Conservation (phyloP, 2,797 vertebrate species). For the Lophotriccus pileatus region DNA sequence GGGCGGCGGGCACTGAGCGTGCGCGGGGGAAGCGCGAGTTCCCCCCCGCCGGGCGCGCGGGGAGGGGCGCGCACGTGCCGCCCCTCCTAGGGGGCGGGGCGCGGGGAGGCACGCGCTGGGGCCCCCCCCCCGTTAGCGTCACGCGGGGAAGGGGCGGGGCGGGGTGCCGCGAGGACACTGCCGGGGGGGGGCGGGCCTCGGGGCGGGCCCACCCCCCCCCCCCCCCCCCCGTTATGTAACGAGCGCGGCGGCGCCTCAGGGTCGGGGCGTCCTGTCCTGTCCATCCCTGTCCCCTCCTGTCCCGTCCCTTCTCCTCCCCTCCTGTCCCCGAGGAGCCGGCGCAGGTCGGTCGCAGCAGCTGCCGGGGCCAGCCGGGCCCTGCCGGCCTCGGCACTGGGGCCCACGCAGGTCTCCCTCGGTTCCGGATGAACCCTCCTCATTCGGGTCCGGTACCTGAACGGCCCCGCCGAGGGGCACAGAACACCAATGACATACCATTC, state of each 20-base stretch:
- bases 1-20: not conserved
- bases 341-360: not conserved
- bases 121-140: not conserved
- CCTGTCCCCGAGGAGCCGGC: too few species aligned
- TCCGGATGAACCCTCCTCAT: rapidly evolving
- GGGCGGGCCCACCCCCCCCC: not conserved
- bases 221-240: not conserved
- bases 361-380: rapidly evolving
- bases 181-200: not conserved
- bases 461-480: not conserved
- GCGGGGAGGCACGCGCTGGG: not conserved
- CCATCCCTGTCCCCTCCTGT: too few species aligned
- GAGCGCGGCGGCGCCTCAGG: not conserved
- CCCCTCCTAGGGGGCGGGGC: not conserved
- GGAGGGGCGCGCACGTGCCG: not conserved
- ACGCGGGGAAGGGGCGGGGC: not conserved
- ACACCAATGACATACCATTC: rapidly evolving
- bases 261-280: not conserved
- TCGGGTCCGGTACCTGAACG: too few species aligned
- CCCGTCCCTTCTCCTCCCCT: too few species aligned
- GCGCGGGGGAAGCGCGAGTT: not conserved
- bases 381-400: rapidly evolving
- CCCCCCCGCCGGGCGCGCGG: not conserved
- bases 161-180: conserved; percentile 55
- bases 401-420: rapidly evolving